Conservation (phyloP, 2,113 vertebrate genomes). For the Lanius ludovicianus region DNA sequence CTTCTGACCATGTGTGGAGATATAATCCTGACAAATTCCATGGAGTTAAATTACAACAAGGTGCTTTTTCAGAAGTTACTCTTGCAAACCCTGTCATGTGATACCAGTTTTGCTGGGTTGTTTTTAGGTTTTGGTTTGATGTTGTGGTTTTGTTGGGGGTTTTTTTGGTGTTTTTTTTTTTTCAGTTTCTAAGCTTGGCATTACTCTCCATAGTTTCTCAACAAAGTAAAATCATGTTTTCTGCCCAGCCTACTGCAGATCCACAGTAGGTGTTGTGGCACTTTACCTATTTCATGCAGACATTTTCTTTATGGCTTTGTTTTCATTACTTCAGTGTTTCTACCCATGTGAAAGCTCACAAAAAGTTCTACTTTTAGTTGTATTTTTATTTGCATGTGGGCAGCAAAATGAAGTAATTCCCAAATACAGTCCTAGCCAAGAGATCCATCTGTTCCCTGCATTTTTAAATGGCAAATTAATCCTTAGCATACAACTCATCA, state of each 20-base stretch:
- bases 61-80: background rate
- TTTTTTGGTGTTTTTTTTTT: background rate
- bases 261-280: background rate
- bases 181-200: background rate
- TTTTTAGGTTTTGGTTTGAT: background rate
- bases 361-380: conserved; percentile 38
- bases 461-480: conserved; percentile 64
- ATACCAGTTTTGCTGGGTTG: background rate
- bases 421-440: conserved; percentile 55
- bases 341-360: background rate
- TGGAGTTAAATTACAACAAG: background rate
- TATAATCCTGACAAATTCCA: background rate
- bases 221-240: background rate
- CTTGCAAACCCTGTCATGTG: background rate
- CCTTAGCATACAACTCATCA: conserved; percentile 34
- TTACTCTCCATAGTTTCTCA: background rate
- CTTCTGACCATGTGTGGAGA: background rate
- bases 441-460: conserved; percentile 61
- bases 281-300: background rate
- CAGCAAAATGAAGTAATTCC: conserved; percentile 58
- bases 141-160: too few species aligned
- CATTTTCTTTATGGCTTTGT: background rate
- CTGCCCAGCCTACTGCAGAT: background rate
- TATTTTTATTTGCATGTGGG: conserved; percentile 63
- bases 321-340: background rate